Percentiles rank a stretch among this genome's conserved stretches.
These are phyloP conservation scores for Drosophila saltans DNA, from an alignment of 1,140 invertebrate species.

Conservation along the genomic window DNA sequence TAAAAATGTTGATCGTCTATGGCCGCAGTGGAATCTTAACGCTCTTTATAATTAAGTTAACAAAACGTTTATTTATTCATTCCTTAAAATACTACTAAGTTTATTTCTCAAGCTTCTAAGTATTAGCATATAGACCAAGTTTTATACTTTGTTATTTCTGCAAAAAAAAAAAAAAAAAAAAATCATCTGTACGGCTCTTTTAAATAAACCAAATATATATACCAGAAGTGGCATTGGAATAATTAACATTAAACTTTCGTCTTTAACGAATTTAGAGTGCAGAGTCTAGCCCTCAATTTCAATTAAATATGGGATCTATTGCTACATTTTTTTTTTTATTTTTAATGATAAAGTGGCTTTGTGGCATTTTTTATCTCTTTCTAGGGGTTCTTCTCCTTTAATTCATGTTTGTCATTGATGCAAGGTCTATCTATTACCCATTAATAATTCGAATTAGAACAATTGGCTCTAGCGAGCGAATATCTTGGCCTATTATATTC, in stretches of 20 bases:
- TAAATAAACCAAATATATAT: slow-evolving; percentile 65
- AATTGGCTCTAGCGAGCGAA: no score
- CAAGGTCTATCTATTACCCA: no score
- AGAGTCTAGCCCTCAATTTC: no score
- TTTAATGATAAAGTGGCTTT: neutral
- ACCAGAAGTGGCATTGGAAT: slow-evolving; percentile 28
- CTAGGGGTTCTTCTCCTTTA: neutral
- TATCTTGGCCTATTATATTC: no score
- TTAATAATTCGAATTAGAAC: no score
- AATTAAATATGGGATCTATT: no score
- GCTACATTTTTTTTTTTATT: no score
- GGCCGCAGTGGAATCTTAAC: slow-evolving; percentile 64
- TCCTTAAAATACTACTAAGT: slow-evolving; percentile 71
- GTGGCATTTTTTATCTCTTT: neutral
- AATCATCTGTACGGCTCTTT: slow-evolving; percentile 56
- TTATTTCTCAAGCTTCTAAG: slow-evolving; percentile 52
- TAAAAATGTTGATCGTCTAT: slow-evolving; percentile 62
- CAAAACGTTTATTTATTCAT: slow-evolving; percentile 76
- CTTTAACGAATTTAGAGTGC: no score
- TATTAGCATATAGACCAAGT: slow-evolving; percentile 57
- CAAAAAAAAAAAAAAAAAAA: slow-evolving; percentile 41
- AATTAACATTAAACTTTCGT: neutral
- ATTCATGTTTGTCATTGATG: neutral
- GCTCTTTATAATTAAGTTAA: slow-evolving; percentile 70
- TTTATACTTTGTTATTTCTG: slow-evolving; percentile 60